Percentiles rank a stretch among this genome's conserved stretches.
These are phyloP conservation scores for Eptesicus fuscus DNA, from an alignment of 2,113 vertebrate genomes.

Conservation along the genomic window DNA sequence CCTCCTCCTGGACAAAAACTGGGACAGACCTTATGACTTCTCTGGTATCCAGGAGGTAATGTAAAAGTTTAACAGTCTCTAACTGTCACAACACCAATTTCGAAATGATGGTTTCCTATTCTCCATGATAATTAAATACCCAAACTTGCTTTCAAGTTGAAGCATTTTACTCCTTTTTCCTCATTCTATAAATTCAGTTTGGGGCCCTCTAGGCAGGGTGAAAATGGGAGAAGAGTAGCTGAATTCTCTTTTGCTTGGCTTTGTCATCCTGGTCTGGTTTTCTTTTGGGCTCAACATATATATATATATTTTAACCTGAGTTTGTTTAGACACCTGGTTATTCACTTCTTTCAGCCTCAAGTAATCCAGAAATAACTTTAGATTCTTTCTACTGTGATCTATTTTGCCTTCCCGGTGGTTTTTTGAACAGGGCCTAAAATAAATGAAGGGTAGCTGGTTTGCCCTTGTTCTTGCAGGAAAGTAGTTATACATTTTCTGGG, in stretches of 20 bases:
- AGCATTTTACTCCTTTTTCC: not conserved
- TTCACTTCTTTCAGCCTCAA: not conserved
- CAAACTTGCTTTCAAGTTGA: not conserved
- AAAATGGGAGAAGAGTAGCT: not conserved
- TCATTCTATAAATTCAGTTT: not conserved
- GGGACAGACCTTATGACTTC: not conserved
- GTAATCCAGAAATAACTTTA: not conserved
- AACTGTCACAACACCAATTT: not conserved
- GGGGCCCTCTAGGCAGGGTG: not conserved
- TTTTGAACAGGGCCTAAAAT: not conserved
- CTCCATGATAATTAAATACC: conserved; percentile 1
- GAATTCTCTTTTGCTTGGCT: not conserved
- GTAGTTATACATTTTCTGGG: not conserved
- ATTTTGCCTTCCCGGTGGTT: not conserved
- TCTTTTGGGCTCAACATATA: not conserved
- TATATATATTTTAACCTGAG: too few relatives aligned
- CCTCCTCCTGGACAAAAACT: not conserved
- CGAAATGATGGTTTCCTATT: not conserved
- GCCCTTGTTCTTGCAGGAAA: not conserved
- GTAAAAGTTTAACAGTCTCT: not conserved
- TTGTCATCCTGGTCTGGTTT: not conserved
- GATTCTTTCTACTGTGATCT: not conserved
- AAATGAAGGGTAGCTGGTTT: not conserved
- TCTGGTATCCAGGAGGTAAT: not conserved
- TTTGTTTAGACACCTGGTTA: not conserved